Evolutionary conservation across 2,797 vertebrate genomes (phyloP).

Genomic region (Eidolon dupreanum): DNA sequence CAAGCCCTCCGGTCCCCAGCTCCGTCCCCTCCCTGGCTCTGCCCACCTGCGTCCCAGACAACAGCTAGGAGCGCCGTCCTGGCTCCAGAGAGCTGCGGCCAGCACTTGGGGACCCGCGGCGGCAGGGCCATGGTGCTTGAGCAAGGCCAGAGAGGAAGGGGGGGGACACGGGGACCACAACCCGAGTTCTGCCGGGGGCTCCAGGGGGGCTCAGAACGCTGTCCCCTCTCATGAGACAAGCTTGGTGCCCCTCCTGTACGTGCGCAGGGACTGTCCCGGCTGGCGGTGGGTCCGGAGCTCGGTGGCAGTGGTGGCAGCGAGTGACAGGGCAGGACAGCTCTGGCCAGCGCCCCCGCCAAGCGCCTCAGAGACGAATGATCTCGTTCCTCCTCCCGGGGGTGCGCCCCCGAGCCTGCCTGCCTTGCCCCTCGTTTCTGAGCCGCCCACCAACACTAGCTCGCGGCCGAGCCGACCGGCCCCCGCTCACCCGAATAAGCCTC

Average conservation of each 20-base stretch:
- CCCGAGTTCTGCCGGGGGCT: neutral
- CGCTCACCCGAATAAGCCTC: neutral
- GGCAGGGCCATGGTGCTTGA: too few relatives aligned
- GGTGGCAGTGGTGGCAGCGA: too few relatives aligned
- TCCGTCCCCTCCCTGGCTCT: neutral
- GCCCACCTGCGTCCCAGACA: neutral
- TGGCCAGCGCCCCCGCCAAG: neutral
- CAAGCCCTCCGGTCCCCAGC: neutral
- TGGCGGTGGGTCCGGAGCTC: too few relatives aligned
- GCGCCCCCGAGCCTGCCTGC: fast-evolving
- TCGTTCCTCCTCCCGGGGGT: fast-evolving
- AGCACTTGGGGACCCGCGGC: neutral
- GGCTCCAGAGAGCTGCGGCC: neutral
- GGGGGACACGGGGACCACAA: neutral
- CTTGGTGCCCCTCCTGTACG: neutral
- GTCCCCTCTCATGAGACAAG: neutral
- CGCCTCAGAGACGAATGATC: neutral
- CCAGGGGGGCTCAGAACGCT: neutral
- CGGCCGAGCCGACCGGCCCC: neutral
- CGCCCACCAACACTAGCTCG: too few relatives aligned
- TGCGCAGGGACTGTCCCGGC: fast-evolving
- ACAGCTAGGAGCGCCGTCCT: neutral
- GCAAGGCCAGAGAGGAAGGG: neutral
- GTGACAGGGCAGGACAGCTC: neutral
- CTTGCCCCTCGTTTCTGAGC: too few relatives aligned